Conservation (phyloP, 2,888 invertebrate species). For the Leptinotarsa rubiginosa region DNA sequence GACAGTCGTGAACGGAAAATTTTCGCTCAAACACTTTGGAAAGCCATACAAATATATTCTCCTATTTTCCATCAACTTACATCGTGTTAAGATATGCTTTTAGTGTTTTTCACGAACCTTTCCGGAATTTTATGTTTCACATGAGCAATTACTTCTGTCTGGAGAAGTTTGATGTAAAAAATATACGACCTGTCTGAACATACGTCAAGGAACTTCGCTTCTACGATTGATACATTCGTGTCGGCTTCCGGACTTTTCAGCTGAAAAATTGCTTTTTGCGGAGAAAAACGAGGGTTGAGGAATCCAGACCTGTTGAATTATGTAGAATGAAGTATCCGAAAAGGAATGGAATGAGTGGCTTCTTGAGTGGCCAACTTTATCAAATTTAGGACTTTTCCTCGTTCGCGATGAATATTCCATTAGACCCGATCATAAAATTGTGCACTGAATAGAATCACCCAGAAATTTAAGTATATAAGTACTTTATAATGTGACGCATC, state of each 20-base stretch:
- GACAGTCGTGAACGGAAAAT: too few species aligned
- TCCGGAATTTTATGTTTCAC: not conserved
- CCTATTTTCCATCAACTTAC: not conserved
- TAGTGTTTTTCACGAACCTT: not conserved
- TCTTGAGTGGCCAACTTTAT: too few species aligned
- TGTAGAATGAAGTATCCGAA: constrained; percentile 2
- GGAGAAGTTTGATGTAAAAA: constrained; percentile 1
- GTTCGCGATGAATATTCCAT: too few species aligned
- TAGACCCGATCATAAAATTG: too few species aligned
- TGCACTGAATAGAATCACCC: too few species aligned
- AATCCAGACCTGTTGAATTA: constrained; percentile 12
- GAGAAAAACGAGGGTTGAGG: constrained; percentile 12
- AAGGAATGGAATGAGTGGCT: not conserved
- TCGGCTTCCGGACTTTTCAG: not conserved
- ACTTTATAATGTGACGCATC: too few species aligned
- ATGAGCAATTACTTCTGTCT: constrained; percentile 3
- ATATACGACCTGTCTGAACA: constrained; percentile 6
- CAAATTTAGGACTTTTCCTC: too few species aligned
- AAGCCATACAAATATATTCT: not conserved
- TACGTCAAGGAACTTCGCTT: constrained; percentile 1
- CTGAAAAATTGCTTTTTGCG: constrained; percentile 10
- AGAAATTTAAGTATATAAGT: too few species aligned
- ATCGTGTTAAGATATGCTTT: not conserved
- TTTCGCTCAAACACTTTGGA: too few species aligned
- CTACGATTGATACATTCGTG: constrained; percentile 11